These are phyloP conservation scores for Agelas oroides DNA, from an alignment of 37 sponge, comb jelly and placozoan species.

Conservation along the genomic window DNA sequence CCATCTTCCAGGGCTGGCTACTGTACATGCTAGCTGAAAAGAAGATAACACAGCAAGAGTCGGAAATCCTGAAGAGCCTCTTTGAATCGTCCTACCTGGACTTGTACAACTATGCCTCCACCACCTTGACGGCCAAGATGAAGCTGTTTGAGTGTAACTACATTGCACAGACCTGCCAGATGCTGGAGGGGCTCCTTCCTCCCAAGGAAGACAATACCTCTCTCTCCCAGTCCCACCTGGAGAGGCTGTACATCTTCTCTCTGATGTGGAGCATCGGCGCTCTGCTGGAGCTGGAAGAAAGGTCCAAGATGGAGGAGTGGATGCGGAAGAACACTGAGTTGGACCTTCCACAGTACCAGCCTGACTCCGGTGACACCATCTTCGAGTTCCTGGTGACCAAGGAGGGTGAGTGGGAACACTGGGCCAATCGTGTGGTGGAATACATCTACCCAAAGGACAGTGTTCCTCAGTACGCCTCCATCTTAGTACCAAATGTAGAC, in stretches of 20 bases:
- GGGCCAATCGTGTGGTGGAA: conserved; percentile 89
- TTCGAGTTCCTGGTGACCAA: conserved; percentile 94
- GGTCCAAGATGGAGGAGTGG: conserved; percentile 92
- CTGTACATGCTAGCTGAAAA: conserved; percentile 70
- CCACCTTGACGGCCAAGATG: conserved; percentile 87
- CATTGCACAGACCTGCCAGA: conserved; percentile 80
- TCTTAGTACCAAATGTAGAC: conserved; percentile 98
- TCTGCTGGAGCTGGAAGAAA: conserved; percentile 90
- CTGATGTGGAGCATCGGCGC: conserved; percentile 99
- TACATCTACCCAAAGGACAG: conserved; percentile 92
- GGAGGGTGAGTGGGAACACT: conserved; percentile 92
- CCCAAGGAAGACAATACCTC: conserved; percentile 79
- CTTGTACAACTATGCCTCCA: conserved; percentile 72
- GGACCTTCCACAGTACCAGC: conserved; percentile 72
- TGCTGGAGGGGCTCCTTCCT: conserved; percentile 94
- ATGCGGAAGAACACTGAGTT: conserved; percentile 81
- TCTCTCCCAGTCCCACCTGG: conserved; percentile 66
- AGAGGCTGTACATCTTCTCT: conserved; percentile 92
- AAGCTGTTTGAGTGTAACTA: conserved; percentile 91
- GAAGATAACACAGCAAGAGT: conserved; percentile 78
- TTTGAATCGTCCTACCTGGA: conserved; percentile 85
- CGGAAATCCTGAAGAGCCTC: conserved; percentile 69
- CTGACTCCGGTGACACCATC: conserved; percentile 87
- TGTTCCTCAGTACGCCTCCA: conserved; percentile 87
- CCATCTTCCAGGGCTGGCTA: conserved; percentile 91